phyloP scores from a whole-genome alignment of 2,888 invertebrate genomes.

The Ischnura elegans region DNA sequence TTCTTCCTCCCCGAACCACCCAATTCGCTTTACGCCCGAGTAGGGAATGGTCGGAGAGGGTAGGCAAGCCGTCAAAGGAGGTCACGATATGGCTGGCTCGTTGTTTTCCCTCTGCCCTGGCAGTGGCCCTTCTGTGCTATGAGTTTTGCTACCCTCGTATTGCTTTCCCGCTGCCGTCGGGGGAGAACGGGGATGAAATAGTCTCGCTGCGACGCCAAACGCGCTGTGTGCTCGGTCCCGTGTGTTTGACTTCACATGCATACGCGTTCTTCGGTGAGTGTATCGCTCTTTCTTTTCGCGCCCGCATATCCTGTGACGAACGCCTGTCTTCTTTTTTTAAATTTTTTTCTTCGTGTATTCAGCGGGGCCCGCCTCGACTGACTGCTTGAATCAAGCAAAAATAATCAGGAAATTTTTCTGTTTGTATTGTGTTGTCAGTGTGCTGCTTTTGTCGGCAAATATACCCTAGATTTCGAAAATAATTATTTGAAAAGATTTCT shows the following conservation, averaged over 20 bases:
- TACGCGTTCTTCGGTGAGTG: not conserved
- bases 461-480: too few species aligned
- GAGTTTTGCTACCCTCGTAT: not conserved
- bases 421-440: too few species aligned
- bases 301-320: not conserved
- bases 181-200: not conserved
- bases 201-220: not conserved
- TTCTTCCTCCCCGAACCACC: not conserved
- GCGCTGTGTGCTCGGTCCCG: too few species aligned
- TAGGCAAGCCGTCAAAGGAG: not conserved
- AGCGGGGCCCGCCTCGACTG: too few species aligned
- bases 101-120: not conserved
- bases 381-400: too few species aligned
- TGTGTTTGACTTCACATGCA: not conserved
- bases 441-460: too few species aligned
- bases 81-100: not conserved
- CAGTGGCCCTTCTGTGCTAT: not conserved
- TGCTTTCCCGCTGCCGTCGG: not conserved
- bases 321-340: too few species aligned
- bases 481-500: too few species aligned
- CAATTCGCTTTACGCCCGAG: not conserved
- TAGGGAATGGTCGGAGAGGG: not conserved
- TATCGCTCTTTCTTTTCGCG: not conserved
- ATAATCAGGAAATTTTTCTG: too few species aligned
- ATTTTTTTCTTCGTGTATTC: too few species aligned